Evolutionary conservation across 2,888 invertebrate species (phyloP).

Genomic region (Litoditis marina): DNA sequence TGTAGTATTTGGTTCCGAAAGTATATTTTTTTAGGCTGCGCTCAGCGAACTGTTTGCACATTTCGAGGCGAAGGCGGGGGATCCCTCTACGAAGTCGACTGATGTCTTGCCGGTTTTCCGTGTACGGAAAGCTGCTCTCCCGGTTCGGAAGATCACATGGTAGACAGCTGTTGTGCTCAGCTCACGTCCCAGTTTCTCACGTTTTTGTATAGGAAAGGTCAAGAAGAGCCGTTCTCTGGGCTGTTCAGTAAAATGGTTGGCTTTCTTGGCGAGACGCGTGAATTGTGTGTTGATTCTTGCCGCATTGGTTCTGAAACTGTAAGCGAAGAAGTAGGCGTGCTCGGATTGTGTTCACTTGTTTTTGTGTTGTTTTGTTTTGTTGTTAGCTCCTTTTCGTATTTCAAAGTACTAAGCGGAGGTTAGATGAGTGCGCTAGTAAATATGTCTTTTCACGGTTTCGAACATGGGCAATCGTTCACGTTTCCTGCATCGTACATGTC

Average conservation of each 20-base stretch:
- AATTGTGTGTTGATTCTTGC: background rate
- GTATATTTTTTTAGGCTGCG: conserved; percentile 10
- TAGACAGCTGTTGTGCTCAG: background rate
- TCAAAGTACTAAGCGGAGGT: no score
- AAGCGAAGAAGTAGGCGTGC: no score
- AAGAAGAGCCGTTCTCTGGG: no score
- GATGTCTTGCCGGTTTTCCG: background rate
- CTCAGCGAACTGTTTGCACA: conserved; percentile 5
- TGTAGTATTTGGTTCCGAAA: background rate
- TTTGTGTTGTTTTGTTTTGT: background rate
- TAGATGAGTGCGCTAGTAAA: no score
- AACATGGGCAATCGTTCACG: background rate
- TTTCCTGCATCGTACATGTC: background rate
- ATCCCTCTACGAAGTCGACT: background rate
- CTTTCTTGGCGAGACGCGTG: no score
- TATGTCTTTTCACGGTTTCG: no score
- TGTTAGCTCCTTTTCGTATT: background rate
- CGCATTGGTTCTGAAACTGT: background rate
- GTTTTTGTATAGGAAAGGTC: no score
- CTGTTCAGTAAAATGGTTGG: no score
- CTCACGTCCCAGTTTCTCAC: background rate
- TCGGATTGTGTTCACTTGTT: no score
- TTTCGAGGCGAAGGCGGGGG: background rate
- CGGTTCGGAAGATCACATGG: background rate
- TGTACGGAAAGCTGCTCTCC: background rate